phyloP scores from a whole-genome alignment of 2,888 invertebrate species.

The Bugulina stolonifera region DNA sequence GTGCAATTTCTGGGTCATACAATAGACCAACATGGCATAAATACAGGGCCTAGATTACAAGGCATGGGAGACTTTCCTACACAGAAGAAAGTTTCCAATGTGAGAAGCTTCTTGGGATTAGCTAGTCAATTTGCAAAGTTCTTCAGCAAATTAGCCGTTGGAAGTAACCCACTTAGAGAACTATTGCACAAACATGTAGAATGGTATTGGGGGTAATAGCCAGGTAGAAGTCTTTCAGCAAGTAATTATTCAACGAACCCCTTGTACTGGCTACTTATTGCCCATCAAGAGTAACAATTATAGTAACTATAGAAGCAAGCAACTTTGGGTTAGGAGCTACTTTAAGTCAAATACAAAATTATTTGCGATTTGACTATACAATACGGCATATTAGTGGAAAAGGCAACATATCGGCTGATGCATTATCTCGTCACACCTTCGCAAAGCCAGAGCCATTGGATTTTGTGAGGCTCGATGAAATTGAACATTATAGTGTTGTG shows the following conservation, averaged over 20 bases:
- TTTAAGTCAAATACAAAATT: conserved; percentile 28
- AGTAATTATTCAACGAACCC: conserved; percentile 22
- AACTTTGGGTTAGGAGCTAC: conserved; percentile 30
- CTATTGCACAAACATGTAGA: conserved; percentile 27
- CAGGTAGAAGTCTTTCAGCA: conserved; percentile 27
- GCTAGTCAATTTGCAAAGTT: conserved; percentile 29
- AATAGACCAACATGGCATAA: not conserved
- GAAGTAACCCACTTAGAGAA: conserved; percentile 28
- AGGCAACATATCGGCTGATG: conserved; percentile 31
- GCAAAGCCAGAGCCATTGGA: not conserved
- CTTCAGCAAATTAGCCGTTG: conserved; percentile 27
- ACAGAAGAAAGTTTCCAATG: conserved; percentile 27
- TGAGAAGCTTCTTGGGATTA: conserved; percentile 31
- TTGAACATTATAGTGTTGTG: too few relatives aligned
- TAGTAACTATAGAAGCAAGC: conserved; percentile 27
- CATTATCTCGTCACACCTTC: conserved; percentile 30
- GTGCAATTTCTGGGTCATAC: not conserved
- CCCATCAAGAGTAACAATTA: conserved; percentile 16
- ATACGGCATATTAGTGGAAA: conserved; percentile 29
- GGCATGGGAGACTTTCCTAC: conserved; percentile 28
- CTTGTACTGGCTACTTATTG: conserved; percentile 29
- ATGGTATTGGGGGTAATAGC: conserved; percentile 30
- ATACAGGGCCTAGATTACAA: not conserved
- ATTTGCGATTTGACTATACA: not conserved
- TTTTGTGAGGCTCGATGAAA: not conserved